phyloP scores from a whole-genome alignment of 2,797 vertebrate species.

The Rhabdophis nuchalis region DNA sequence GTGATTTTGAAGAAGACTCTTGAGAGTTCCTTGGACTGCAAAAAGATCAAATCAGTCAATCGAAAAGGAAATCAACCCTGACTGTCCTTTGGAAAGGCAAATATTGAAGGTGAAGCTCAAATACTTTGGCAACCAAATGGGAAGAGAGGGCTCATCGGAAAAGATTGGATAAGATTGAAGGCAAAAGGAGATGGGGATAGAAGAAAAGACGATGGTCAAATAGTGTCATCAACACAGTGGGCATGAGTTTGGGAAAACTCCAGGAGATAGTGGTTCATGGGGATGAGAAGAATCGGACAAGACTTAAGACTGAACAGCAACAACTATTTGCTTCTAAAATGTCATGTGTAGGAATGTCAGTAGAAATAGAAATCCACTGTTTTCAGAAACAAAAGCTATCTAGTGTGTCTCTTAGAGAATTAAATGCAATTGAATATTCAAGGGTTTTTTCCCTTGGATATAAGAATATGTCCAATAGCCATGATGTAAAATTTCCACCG shows the following conservation, averaged over 20 bases:
- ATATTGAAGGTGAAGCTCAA: background rate
- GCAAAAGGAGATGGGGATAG: background rate
- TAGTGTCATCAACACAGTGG: background rate
- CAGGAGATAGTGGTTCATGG: background rate
- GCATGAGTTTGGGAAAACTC: too few species aligned
- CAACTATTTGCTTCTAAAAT: background rate
- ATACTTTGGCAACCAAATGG: background rate
- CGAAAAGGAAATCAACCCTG: background rate
- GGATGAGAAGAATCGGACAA: background rate
- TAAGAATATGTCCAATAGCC: slow-evolving; percentile 30
- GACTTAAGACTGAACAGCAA: too few species aligned
- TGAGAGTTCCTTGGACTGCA: background rate
- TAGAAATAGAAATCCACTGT: background rate
- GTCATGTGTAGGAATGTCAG: background rate
- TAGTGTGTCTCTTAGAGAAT: background rate
- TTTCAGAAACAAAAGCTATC: background rate
- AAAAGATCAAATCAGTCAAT: background rate
- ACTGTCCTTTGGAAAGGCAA: background rate
- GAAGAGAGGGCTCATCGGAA: background rate
- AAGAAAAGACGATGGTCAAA: background rate
- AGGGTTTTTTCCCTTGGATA: background rate
- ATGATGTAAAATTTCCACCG: slow-evolving; percentile 5
- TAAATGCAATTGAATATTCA: slow-evolving; percentile 32
- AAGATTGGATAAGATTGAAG: background rate
- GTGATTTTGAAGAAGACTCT: background rate